Evolutionary conservation across 2,888 invertebrate species (phyloP), one percentile per base, ranked within the genome.

Genomic region (Andrena trimmerana): DNA sequence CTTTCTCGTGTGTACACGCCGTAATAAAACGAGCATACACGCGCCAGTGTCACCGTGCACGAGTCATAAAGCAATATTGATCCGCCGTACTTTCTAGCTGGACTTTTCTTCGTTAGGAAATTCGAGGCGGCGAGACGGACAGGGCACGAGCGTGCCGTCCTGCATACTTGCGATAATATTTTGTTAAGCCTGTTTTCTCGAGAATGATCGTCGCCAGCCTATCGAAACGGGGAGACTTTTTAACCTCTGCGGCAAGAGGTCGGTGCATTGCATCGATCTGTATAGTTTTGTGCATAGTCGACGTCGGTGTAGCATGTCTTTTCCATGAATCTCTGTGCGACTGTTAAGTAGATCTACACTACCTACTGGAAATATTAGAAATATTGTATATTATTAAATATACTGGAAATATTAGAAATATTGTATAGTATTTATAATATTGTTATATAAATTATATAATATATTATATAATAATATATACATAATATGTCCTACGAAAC

Each of bases 1-100:
- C 81, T 84, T 84, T 73, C 76, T 60, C 73, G 62, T 79, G 81
- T 83, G 67, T 80, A 71, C 85, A 78, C 66, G 78, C 82, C 65
- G 85, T 84, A 88, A 88, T 88, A 88, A 88, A 88, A 88, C 83
- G 83, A 81, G 50, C 81, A 74, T 88, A 81, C 81, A 77, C 83
- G 69, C 72, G 75, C 71, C 75, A 54, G 66, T 83, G 78, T 77
- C 75, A 77, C 65, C 71, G 71, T 84, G 69, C 71, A 57, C 60
- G 52, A 42, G 50, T 42, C 85, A 87, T 70, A 76, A 79, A 78
- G 79, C 67, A 85, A 75, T 86, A 87, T 86, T 84, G 86, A 86
- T 82, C 82, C 69, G 33, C 20, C 57, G 70, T 75, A 70, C 70
- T 73, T 74, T 67, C 65, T 71, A 75, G 57, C 24, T 57, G 68